phyloP scores from a whole-genome alignment of 2,888 invertebrate species.

The Orchestes rusci region DNA sequence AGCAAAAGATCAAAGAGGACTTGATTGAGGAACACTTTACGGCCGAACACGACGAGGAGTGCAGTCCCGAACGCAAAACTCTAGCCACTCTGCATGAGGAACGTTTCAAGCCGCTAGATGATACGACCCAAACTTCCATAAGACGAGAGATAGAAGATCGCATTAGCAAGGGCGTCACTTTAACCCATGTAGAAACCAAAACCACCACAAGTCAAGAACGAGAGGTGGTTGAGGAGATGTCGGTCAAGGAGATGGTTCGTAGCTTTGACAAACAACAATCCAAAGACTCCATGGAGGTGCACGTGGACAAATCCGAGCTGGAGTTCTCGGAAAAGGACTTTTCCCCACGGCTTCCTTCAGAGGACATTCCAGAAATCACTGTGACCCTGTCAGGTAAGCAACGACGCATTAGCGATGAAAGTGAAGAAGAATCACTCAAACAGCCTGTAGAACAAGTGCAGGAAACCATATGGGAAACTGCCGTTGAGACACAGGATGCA shows the following conservation, averaged over 20 bases:
- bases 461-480: conserved; percentile 49
- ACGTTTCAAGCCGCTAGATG: conserved; percentile 14
- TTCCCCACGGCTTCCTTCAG: conserved; percentile 33
- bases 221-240: conserved; percentile 22
- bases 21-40: conserved; percentile 49
- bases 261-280: conserved; percentile 22
- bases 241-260: background rate
- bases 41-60: conserved; percentile 45
- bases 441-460: conserved; percentile 46
- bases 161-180: background rate
- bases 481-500: conserved; percentile 43
- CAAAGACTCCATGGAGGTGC: conserved; percentile 46
- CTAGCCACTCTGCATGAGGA: conserved; percentile 29
- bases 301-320: conserved; percentile 48
- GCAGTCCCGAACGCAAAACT: conserved; percentile 46
- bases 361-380: conserved; percentile 42
- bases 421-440: conserved; percentile 40
- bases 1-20: conserved; percentile 54
- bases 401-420: conserved; percentile 42
- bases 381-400: conserved; percentile 43
- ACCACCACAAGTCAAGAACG: conserved; percentile 34
- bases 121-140: conserved; percentile 1
- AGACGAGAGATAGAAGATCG: conserved; percentile 3
- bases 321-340: conserved; percentile 47
- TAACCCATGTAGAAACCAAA: conserved; percentile 16